Evolutionary conservation across 1,140 invertebrate species (phyloP), one percentile per base, ranked within the genome.

Genomic region (Lasaia peninsularis): DNA sequence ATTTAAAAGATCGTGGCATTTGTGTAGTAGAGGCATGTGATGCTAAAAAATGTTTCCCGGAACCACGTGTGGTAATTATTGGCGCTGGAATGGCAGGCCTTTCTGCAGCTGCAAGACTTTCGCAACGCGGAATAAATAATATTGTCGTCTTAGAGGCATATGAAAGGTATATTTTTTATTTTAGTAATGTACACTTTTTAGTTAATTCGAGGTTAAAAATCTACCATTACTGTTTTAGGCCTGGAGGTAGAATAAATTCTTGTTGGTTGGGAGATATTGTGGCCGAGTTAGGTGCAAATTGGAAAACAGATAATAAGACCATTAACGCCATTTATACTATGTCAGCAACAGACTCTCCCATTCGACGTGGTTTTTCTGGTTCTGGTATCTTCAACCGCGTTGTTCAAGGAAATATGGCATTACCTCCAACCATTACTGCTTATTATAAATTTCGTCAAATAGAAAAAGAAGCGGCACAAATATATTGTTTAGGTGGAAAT

Each of bases 51-150:
- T 81, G 91, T 63, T 91, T 85, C 51, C 80, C 88, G 1, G 91
- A 92, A 73, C 93, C 93, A 0, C 90, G 87, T 0, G 90, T 94
- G 0, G 91, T 94, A 0, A 93, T 94, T 20, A 85, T 94, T 9
- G 93, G 93, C 0, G 93, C 92, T 6, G 93, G 93, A 31, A 93
- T 94, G 85, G 93, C 93, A 1, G 93, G 93, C 7, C 78, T 94
- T 6, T 93, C 93, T 0, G 93, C 93, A 0, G 93, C 93, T 0
- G 91, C 93, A 48, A 80, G 92, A 55, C 84, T 94, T 5, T 67
- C 86, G 0, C 90, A 93, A 64, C 91, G 92, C 32, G 93, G 93
- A 31, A 86, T 94, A 11, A 91, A 85, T 58, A 93, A 94, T 75
- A 88, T 94, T 52, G 91, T 89, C 1, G 79, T 94, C 50, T 73